phyloP scores from a whole-genome alignment of 2,797 vertebrate species.

The Sebastes nivosus region DNA sequence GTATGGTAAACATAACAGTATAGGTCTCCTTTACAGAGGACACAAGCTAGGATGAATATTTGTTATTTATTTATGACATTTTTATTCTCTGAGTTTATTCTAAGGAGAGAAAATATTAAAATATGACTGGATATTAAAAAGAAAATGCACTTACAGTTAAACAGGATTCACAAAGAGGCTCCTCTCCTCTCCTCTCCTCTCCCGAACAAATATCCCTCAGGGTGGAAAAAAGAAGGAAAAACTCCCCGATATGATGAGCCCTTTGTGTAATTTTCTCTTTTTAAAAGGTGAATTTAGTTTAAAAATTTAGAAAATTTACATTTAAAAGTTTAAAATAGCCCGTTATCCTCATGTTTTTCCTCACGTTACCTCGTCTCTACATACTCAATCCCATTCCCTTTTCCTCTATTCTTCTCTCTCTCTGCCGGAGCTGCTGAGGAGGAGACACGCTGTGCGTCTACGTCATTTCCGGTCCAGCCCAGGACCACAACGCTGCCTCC shows the following conservation, averaged over 20 bases:
- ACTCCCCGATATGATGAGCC: background rate
- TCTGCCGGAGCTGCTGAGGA: slow-evolving; percentile 56
- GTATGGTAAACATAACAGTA: background rate
- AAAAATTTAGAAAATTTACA: background rate
- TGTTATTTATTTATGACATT: background rate
- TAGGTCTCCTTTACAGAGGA: slow-evolving; percentile 11
- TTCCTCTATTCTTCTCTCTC: slow-evolving; percentile 66
- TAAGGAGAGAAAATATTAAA: background rate
- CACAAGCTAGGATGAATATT: slow-evolving; percentile 23
- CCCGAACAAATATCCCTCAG: slow-evolving; percentile 7
- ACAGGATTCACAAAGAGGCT: slow-evolving; percentile 66
- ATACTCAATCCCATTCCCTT: slow-evolving; percentile 23
- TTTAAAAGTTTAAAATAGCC: background rate
- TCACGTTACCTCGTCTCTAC: slow-evolving; percentile 40
- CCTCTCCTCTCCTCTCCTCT: slow-evolving; percentile 32
- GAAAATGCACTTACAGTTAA: slow-evolving; percentile 63
- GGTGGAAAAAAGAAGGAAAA: background rate
- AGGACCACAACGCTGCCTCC: slow-evolving; percentile 57
- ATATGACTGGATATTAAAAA: background rate
- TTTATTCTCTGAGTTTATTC: background rate
- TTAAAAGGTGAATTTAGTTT: background rate
- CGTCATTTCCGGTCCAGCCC: slow-evolving; percentile 84
- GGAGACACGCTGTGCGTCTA: slow-evolving; percentile 74
- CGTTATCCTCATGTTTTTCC: slow-evolving; percentile 50
- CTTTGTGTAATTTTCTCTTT: background rate